Evolutionary conservation across 2,113 vertebrate genomes (phyloP), one percentile per base, ranked within the genome.

Genomic region (Catharus minimus): DNA sequence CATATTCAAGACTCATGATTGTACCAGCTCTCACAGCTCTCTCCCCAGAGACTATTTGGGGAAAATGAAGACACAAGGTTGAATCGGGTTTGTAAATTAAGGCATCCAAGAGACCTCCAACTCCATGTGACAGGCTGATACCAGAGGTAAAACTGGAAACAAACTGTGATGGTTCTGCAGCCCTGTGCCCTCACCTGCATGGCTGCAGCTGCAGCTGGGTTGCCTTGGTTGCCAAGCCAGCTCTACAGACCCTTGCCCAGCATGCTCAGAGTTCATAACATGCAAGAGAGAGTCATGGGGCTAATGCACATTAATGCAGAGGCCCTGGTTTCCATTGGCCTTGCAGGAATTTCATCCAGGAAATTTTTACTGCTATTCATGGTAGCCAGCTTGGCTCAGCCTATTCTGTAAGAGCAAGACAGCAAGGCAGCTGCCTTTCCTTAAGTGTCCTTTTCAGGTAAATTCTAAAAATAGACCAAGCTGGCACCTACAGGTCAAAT

Each of bases 401-500:
- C 86, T 53, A 44, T 64, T 65, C 57, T 30, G 19, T 30, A 83
- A 38, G 8, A 69, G 78, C 56, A 84, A 92, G 92, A 92, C 20
- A 78, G 81, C 38, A 66, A 10, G 13, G 80, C 38, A 38, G 76
- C 71, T 93, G 49, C 50, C 77, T 95, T 82, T 57, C 78, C 74
- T 88, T 72, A 90, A 93, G 79, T 32, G 64, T 67, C 66, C 67
- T 94, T 89, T 88, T 73, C 82, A 81, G 89, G 74, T 79, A 83
- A 75, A 82, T 79, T 93, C 87, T 91, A 83, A 92, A 92, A 83
- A 67, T 15, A 82, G 65, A 86, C 52, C 28, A 46, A 80, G 71
- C 13, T 75, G 92, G 77, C 52, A 82, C 20, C 82, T 43, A 44
- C 71, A 90, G 82, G 27, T 79, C 44, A 78, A 94, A 91, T 36